phyloP scores from a whole-genome alignment of 1,140 invertebrate genomes.

The Druon quercuslanigerum region DNA sequence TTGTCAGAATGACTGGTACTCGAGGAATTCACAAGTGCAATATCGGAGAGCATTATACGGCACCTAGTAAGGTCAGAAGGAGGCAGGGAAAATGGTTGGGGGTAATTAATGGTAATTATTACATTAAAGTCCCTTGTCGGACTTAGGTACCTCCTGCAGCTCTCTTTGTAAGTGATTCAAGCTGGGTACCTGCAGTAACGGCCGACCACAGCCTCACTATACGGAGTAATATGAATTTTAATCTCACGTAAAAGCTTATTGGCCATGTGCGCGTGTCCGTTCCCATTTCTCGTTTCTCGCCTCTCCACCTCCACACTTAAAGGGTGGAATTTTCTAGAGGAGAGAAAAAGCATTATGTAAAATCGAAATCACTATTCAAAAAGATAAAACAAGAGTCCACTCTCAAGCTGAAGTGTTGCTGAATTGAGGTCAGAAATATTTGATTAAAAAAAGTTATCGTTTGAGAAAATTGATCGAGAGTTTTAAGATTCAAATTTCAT shows the following conservation, averaged over 20 bases:
- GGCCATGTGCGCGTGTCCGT: conserved; percentile 15
- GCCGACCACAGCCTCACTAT: neutral
- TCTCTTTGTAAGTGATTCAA: conserved; percentile 13
- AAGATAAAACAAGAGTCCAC: too few relatives aligned
- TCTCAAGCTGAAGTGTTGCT: too few relatives aligned
- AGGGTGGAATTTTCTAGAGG: too few relatives aligned
- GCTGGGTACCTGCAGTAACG: neutral
- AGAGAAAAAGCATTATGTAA: too few relatives aligned
- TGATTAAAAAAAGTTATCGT: too few relatives aligned
- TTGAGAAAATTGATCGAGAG: too few relatives aligned
- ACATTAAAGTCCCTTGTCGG: conserved; percentile 27
- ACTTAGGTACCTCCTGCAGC: conserved; percentile 13
- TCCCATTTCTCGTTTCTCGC: neutral
- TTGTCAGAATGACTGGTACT: conserved; percentile 20
- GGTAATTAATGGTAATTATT: conserved; percentile 31
- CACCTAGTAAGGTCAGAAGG: conserved; percentile 15
- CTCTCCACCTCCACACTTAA: too few relatives aligned
- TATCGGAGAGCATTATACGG: conserved; percentile 26
- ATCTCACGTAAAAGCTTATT: conserved; percentile 30
- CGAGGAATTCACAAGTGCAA: conserved; percentile 25
- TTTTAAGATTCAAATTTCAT: too few relatives aligned
- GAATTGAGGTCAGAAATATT: too few relatives aligned
- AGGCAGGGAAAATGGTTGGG: conserved; percentile 2
- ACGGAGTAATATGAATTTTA: conserved; percentile 25
- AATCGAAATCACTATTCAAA: too few relatives aligned